Evolutionary conservation across 2,888 invertebrate genomes (phyloP).

Genomic region (Limulus polyphemus): DNA sequence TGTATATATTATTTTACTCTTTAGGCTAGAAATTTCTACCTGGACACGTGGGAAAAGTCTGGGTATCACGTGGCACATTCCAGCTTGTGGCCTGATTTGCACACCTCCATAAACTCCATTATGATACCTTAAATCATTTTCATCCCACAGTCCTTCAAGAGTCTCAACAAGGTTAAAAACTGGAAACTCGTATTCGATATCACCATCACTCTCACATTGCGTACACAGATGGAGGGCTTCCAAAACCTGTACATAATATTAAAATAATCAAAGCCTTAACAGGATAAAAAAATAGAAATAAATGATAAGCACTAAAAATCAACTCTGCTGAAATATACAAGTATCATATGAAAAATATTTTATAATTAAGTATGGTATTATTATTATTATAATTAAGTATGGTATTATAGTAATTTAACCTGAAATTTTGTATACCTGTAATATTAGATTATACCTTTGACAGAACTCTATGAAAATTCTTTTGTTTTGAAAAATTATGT

Average conservation of each 20-base stretch:
- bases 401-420: too few species aligned
- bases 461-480: too few species aligned
- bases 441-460: too few species aligned
- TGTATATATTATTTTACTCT: too few species aligned
- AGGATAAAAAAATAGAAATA: too few species aligned
- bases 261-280: not conserved
- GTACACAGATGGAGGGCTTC: constrained; percentile 58
- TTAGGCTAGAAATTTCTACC: constrained; percentile 38
- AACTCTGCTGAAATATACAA: too few species aligned
- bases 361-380: too few species aligned
- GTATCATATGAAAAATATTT: too few species aligned
- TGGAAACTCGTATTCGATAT: constrained; percentile 61
- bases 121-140: constrained; percentile 13
- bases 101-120: constrained; percentile 19
- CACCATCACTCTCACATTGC: constrained; percentile 55
- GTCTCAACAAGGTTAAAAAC: constrained; percentile 40
- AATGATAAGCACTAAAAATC: too few species aligned
- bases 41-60: constrained; percentile 21
- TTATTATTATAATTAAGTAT: too few species aligned
- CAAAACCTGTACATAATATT: constrained; percentile 39
- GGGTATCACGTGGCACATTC: constrained; percentile 14
- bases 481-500: too few species aligned
- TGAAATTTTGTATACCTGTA: too few species aligned
- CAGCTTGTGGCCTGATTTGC: constrained; percentile 15
- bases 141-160: constrained; percentile 18